Base-by-base conservation (phyloP, 2,888 invertebrate species). In the Alviniconcha strummeri region DNA sequence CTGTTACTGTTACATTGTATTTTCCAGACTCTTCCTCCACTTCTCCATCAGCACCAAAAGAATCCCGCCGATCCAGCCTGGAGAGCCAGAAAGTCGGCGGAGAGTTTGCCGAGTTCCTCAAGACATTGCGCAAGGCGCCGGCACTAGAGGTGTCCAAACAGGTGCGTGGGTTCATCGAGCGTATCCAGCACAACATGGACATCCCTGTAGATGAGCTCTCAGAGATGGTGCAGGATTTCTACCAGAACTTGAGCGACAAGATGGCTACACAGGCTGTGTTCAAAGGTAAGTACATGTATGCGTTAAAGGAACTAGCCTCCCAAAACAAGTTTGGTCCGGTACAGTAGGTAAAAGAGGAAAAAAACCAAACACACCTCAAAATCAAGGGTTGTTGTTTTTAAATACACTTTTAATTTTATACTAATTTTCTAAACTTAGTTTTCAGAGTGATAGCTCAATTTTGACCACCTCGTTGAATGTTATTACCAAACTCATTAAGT, bases 161-260 rank as follows among this genome's bases (percentile, higher is more conserved):
- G 79, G 96, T 96, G 15, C 95, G 96, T 52, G 89, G 89, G 8
- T 92, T 94, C 60, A 92, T 94, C 0, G 94, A 94, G 80, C 92
- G 92, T 57, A 89, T 94, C 9, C 90, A 90, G 82, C 90, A 90
- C 82, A 93, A 95, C 95, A 86, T 88, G 4, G 91, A 91, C 57
- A 85, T 86, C 11, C 89, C 91, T 1, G 89, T 92, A 9, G 93
- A 93, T 8, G 93, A 98, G 87, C 94, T 98, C 64, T 97, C 98
- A 0, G 98, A 98, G 91, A 94, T 96, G 77, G 96, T 98, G 60
- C 98, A 99, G 94, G 96, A 97, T 91, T 97, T 97, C 92, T 99
- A 99, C 94, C 96, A 96, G 94, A 95, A 95, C 81, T 93, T 97
- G 93, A 95, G 95, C 87, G 96, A 96, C 86, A 95, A 96, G 89